Percentiles rank a stretch among this genome's conserved stretches.
Evolutionary conservation across 2,888 invertebrate genomes (phyloP).

Genomic region (Anarsia innoxiella): DNA sequence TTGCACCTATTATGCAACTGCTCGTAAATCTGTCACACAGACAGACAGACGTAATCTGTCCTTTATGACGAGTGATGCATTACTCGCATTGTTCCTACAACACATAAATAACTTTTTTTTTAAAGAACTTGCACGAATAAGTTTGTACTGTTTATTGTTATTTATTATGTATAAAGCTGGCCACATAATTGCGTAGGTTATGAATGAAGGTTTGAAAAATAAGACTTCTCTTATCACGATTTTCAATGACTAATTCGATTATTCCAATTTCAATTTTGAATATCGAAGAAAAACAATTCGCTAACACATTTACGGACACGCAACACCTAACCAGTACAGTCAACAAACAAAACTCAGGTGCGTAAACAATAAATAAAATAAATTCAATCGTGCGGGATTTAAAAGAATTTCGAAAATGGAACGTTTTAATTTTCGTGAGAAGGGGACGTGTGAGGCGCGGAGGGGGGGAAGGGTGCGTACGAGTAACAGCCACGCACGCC

Average conservation of each 20-base stretch:
- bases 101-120: constrained; percentile 47
- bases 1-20: constrained; percentile 45
- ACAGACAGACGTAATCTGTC: constrained; percentile 58
- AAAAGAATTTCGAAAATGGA: constrained; percentile 46
- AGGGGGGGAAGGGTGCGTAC: constrained; percentile 33
- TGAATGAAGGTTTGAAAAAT: too few species aligned
- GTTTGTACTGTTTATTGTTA: too few species aligned
- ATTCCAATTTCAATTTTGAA: too few species aligned
- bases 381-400: constrained; percentile 38
- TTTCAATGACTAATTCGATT: too few species aligned
- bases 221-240: too few species aligned
- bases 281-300: neutral
- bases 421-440: constrained; percentile 55
- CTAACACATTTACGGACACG: constrained; percentile 3
- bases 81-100: constrained; percentile 53
- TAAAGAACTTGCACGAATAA: too few species aligned
- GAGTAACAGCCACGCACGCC: constrained; percentile 55
- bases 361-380: constrained; percentile 29
- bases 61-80: constrained; percentile 72
- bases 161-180: too few species aligned
- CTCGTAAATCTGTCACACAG: constrained; percentile 59
- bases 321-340: constrained; percentile 15
- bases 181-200: too few species aligned
- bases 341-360: constrained; percentile 28
- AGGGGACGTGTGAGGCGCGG: constrained; percentile 25